phyloP scores from a whole-genome alignment of 2,797 vertebrate species.

The Eulemur albifrons region DNA sequence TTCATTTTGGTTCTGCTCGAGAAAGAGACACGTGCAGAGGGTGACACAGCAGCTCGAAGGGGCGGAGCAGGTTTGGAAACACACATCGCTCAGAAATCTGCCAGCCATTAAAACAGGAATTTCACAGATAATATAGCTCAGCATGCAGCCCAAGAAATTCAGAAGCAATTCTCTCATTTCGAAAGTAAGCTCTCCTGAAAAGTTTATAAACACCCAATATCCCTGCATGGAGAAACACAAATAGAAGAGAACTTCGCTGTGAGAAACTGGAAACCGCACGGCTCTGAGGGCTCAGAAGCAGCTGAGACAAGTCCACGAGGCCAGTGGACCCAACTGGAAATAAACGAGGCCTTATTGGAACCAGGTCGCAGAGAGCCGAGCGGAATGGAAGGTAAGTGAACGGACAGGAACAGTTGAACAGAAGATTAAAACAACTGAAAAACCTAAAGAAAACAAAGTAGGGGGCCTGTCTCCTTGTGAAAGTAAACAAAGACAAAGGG shows the following conservation, averaged over 20 bases:
- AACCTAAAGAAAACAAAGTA: slow-evolving; percentile 70
- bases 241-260: slow-evolving; percentile 40
- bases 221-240: slow-evolving; percentile 54
- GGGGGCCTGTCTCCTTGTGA: slow-evolving; percentile 72
- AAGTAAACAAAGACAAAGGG: slow-evolving; percentile 79
- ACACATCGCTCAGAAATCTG: not conserved
- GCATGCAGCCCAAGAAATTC: slow-evolving; percentile 23
- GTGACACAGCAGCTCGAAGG: not conserved
- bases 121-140: slow-evolving; percentile 45
- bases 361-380: slow-evolving; percentile 10
- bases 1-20: not conserved
- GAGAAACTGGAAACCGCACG: slow-evolving; percentile 15
- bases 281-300: slow-evolving; percentile 40
- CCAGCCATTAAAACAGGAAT: not conserved
- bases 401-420: slow-evolving; percentile 51
- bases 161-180: slow-evolving; percentile 42
- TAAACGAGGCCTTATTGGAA: slow-evolving; percentile 73
- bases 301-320: slow-evolving; percentile 39
- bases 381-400: slow-evolving; percentile 50
- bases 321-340: not conserved
- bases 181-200: slow-evolving; percentile 56
- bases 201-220: slow-evolving; percentile 39
- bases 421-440: slow-evolving; percentile 75
- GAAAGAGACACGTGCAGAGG: not conserved
- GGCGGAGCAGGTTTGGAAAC: not conserved